A percentile compares a stretch with the other conserved stretches of the same genome.
These are phyloP conservation scores for Drosophila setosimentum DNA, from an alignment of 2,888 invertebrate genomes.

Conservation along the genomic window DNA sequence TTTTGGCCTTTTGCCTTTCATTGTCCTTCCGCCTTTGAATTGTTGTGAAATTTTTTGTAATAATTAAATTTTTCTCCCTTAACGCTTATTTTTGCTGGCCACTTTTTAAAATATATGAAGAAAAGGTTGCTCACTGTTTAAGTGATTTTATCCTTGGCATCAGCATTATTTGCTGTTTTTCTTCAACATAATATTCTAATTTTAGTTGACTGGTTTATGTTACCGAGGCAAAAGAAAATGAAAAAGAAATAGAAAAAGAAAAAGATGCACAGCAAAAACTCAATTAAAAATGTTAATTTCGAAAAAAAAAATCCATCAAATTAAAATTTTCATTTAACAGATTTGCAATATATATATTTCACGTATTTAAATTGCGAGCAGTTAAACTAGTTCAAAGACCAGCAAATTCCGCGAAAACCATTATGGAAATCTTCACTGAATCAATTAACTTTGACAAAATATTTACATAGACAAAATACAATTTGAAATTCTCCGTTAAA, in stretches of 20 bases:
- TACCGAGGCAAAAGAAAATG: conserved; percentile 23
- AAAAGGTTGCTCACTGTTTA: conserved; percentile 53
- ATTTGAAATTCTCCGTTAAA: background rate
- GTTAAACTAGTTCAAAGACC: conserved; percentile 5
- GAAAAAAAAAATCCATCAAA: conserved; percentile 28
- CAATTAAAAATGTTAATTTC: conserved; percentile 70
- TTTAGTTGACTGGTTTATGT: conserved; percentile 67
- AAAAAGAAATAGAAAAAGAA: background rate
- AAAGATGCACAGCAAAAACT: conserved; percentile 48
- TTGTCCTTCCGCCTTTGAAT: conserved; percentile 75
- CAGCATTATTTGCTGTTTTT: conserved; percentile 33
- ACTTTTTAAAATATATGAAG: conserved; percentile 13
- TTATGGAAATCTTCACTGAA: background rate
- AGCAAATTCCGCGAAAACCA: background rate
- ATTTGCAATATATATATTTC: conserved; percentile 30
- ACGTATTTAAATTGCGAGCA: background rate
- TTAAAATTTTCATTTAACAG: conserved; percentile 25
- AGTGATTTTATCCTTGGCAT: conserved; percentile 65
- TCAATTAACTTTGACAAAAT: background rate
- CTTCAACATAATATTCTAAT: conserved; percentile 68
- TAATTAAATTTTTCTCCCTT: conserved; percentile 68
- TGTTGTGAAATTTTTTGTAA: conserved; percentile 73
- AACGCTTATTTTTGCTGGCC: conserved; percentile 37
- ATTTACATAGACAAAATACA: background rate
- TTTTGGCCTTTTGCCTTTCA: conserved; percentile 63